Conservation (phyloP, 1,140 invertebrate species). For the Panagrolaimus sp. region DNA sequence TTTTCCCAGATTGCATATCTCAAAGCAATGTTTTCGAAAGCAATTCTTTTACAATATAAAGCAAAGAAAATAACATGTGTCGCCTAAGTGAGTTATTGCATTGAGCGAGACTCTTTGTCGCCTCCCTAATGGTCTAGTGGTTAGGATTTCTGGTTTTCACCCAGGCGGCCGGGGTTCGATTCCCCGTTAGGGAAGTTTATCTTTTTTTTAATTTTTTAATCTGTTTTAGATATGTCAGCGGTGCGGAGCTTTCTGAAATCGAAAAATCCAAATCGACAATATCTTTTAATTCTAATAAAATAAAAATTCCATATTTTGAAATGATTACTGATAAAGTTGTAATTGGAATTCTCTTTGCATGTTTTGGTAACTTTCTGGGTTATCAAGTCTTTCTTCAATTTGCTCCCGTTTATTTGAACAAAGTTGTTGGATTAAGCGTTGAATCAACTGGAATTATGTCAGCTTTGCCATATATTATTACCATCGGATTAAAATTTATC, state of each 20-base stretch:
- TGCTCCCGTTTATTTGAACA: constrained; percentile 53
- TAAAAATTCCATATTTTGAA: constrained; percentile 19
- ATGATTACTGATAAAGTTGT: constrained; percentile 28
- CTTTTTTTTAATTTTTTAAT: constrained; percentile 14
- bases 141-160: too few relatives aligned
- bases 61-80: too few relatives aligned
- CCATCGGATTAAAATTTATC: constrained; percentile 36
- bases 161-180: too few relatives aligned
- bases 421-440: constrained; percentile 46
- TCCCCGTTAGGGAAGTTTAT: neutral
- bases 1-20: too few relatives aligned
- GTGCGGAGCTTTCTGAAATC: constrained; percentile 15
- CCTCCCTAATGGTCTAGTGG: too few relatives aligned
- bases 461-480: constrained; percentile 38
- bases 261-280: constrained; percentile 9
- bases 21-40: too few relatives aligned
- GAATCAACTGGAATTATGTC: constrained; percentile 43
- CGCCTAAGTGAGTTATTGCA: too few relatives aligned
- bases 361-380: constrained; percentile 24
- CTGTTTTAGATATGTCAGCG: constrained; percentile 20
- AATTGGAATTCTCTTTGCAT: constrained; percentile 26
- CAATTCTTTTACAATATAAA: too few relatives aligned
- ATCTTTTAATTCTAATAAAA: neutral
- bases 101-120: too few relatives aligned
- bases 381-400: constrained; percentile 42